Percentiles rank a stretch among this genome's conserved stretches.
These are phyloP conservation scores for Hippasteria phrygiana DNA, from an alignment of 53 echinoderm and acorn worm species.

Conservation along the genomic window DNA sequence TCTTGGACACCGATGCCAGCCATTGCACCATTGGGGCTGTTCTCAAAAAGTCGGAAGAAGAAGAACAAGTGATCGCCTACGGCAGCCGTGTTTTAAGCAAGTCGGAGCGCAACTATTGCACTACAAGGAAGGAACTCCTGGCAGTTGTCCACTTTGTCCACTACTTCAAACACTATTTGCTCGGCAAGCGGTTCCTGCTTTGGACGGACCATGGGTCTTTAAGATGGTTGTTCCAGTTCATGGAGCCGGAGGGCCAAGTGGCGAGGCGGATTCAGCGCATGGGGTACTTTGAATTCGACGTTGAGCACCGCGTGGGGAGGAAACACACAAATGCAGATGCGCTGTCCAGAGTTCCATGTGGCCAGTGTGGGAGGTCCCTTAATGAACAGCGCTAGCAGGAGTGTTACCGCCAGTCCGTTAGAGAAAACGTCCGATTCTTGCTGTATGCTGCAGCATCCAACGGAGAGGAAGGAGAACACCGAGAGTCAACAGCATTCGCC, in stretches of 20 bases:
- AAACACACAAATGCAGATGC: conserved; percentile 5
- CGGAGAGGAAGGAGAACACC: background rate
- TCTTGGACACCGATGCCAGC: no score
- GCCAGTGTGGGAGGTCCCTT: conserved; percentile 22
- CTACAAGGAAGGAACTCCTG: conserved; percentile 1
- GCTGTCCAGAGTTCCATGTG: conserved; percentile 4
- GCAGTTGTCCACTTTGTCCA: conserved; percentile 23
- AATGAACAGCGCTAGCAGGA: no score
- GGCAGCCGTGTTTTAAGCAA: no score
- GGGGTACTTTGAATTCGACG: conserved; percentile 28
- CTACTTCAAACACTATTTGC: conserved; percentile 21
- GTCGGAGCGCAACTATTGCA: conserved; percentile 33
- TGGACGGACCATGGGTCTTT: conserved; percentile 6
- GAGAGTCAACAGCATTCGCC: no score
- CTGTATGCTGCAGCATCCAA: background rate
- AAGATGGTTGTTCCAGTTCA: background rate
- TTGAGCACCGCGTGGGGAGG: background rate
- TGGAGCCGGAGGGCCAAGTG: background rate
- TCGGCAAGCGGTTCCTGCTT: conserved; percentile 25
- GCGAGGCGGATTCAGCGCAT: conserved; percentile 11
- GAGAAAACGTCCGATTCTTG: background rate
- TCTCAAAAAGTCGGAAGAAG: no score
- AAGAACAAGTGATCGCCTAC: no score
- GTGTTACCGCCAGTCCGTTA: background rate
- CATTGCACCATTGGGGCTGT: no score